Base-by-base conservation (phyloP, 2,113 vertebrate genomes). In the Hemichromis elongatus region DNA sequence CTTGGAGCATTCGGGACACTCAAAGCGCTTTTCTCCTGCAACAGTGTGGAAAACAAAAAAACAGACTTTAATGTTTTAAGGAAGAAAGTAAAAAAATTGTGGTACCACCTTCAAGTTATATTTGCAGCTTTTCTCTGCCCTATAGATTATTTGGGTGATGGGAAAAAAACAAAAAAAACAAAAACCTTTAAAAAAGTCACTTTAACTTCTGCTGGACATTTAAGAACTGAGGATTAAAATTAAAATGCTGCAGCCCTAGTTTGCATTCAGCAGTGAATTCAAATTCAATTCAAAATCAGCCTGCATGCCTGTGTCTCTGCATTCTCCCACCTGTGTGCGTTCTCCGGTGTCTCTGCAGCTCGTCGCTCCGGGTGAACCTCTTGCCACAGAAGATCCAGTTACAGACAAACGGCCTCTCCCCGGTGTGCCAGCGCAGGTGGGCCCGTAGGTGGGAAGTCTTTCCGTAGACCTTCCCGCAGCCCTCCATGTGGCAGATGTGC, bases 381-480 rank as follows among this genome's bases (percentile, higher is more conserved):
- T 99, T 99, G 82, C 99, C 99, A 87, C 99, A 99, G 95, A 99
- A 99, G 95, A 99, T 97, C 99, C 99, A 99, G 96, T 99, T 99
- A 94, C 99, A 99, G 80, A 99, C 96, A 90, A 99, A 99, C 19
- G 99, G 99, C 81, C 98, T 96, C 95, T 99, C 99, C 33, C 99
- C 99, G 0, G 99, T 99, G 95, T 99, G 99, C 99, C 98, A 99
- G 92, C 99, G 98, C 93, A 99, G 97, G 90, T 99, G 99, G 42
- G 99, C 99, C 91, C 99, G 96, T 83, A 99, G 96, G 94, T 99
- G 99, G 87, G 98, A 99, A 28, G 99, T 99, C 95, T 99, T 99
- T 54, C 99, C 99, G 84, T 99, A 99, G 61, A 99, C 98, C 95
- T 99, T 99, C 80, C 98, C 98, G 80, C 99, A 99, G 84, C 98